phyloP scores from a whole-genome alignment of 2,888 invertebrate species.

The Schizaphis graminum region DNA sequence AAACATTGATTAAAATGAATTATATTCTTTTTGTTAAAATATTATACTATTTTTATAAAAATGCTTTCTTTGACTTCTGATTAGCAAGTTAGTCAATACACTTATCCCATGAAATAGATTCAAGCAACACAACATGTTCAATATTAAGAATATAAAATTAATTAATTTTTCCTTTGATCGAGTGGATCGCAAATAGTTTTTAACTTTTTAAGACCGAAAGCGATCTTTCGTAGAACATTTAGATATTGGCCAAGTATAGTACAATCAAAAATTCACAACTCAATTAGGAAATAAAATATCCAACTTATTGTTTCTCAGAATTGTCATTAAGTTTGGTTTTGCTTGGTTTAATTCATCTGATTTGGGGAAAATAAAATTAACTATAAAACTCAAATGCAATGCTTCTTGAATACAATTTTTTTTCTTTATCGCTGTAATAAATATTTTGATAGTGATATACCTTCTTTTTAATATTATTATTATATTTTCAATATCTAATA shows the following conservation, averaged over 20 bases:
- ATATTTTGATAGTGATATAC: no score
- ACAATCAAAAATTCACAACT: background rate
- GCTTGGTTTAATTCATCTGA: background rate
- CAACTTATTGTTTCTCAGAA: background rate
- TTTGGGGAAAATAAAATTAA: no score
- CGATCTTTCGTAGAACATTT: background rate
- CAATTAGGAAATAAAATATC: background rate
- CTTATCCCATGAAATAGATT: conserved; percentile 17
- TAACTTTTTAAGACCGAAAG: background rate
- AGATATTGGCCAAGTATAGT: background rate
- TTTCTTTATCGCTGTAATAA: no score
- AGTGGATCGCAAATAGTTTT: background rate
- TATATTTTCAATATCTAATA: no score
- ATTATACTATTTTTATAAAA: conserved; percentile 17
- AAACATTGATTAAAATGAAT: background rate
- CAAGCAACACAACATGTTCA: background rate
- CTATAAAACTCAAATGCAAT: no score
- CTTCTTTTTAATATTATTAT: no score
- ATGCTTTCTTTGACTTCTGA: background rate
- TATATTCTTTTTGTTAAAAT: background rate
- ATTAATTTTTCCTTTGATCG: conserved; percentile 5
- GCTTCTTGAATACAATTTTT: no score
- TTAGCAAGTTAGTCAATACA: conserved; percentile 7
- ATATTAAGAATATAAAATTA: background rate
- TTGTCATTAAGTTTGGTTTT: background rate